Percentiles rank a stretch among this genome's conserved stretches.
Conservation (phyloP, 2,113 vertebrate genomes). For the Ailuropoda melanoleuca region DNA sequence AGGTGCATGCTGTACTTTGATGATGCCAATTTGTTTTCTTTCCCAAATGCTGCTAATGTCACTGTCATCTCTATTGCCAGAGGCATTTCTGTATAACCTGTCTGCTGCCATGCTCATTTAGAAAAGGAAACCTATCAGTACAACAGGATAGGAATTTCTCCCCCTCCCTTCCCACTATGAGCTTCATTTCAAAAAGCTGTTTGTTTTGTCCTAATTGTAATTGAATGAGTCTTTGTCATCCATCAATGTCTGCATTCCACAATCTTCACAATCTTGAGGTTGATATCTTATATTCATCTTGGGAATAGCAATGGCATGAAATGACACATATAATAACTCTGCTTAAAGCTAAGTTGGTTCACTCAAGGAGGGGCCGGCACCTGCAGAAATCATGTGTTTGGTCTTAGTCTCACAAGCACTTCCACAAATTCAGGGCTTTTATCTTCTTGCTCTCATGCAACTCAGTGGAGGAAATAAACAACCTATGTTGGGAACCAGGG, state of each 20-base stretch:
- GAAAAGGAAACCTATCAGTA: constrained; percentile 53
- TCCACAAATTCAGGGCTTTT: background rate
- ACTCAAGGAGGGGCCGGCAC: background rate
- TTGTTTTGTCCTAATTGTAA: constrained; percentile 77
- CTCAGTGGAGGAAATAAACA: background rate
- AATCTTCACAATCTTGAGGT: constrained; percentile 43
- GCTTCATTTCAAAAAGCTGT: constrained; percentile 69
- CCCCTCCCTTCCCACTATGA: background rate
- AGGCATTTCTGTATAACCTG: constrained; percentile 63
- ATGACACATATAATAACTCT: constrained; percentile 65
- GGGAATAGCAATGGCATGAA: constrained; percentile 47
- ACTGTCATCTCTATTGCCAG: constrained; percentile 69
- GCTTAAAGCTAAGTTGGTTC: constrained; percentile 60
- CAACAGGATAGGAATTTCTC: background rate
- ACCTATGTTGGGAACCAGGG: background rate
- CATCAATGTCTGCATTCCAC: constrained; percentile 63
- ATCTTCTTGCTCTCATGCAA: background rate
- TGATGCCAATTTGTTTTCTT: constrained; percentile 72
- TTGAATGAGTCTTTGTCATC: constrained; percentile 72
- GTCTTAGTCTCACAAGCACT: background rate
- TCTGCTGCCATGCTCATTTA: constrained; percentile 63
- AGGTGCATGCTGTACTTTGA: constrained; percentile 58
- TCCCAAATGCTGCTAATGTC: constrained; percentile 69
- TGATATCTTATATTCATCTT: constrained; percentile 72
- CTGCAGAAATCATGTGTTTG: background rate